phyloP scores from a whole-genome alignment of 2,888 invertebrate species.

The Chorisops tibialis region DNA sequence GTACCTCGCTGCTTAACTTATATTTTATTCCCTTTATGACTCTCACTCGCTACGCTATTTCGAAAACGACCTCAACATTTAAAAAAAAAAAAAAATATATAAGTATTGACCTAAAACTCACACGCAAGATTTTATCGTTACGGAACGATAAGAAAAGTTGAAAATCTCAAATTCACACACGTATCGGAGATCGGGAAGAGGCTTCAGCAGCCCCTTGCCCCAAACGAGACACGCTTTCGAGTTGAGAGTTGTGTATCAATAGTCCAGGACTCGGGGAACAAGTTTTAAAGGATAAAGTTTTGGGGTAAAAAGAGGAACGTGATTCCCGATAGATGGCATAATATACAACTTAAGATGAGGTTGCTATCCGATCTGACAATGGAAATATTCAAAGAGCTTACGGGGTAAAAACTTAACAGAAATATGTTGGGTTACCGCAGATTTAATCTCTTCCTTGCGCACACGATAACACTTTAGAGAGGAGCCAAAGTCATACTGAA shows the following conservation, averaged over 20 bases:
- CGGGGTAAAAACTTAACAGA: neutral
- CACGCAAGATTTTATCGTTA: constrained; percentile 15
- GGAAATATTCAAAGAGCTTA: constrained; percentile 7
- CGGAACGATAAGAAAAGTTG: constrained; percentile 6
- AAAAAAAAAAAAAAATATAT: constrained; percentile 6
- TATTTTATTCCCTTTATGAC: too few relatives aligned
- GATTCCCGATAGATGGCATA: constrained; percentile 22
- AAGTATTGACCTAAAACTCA: constrained; percentile 18
- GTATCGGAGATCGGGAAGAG: too few relatives aligned
- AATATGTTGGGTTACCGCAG: constrained; percentile 20
- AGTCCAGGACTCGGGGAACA: too few relatives aligned
- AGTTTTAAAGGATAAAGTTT: too few relatives aligned
- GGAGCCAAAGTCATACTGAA: neutral
- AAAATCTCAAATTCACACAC: too few relatives aligned
- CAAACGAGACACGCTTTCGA: too few relatives aligned
- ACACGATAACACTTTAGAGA: too few relatives aligned
- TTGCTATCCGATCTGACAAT: neutral
- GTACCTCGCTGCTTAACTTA: too few relatives aligned
- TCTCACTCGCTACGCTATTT: neutral
- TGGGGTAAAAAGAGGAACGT: constrained; percentile 16
- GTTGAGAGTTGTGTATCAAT: too few relatives aligned
- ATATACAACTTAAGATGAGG: constrained; percentile 6
- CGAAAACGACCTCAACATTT: constrained; percentile 15
- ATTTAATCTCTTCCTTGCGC: constrained; percentile 19
- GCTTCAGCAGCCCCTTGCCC: too few relatives aligned